Evolutionary conservation across 1,140 invertebrate species (phyloP).

Genomic region (Branchinecta lynchi): DNA sequence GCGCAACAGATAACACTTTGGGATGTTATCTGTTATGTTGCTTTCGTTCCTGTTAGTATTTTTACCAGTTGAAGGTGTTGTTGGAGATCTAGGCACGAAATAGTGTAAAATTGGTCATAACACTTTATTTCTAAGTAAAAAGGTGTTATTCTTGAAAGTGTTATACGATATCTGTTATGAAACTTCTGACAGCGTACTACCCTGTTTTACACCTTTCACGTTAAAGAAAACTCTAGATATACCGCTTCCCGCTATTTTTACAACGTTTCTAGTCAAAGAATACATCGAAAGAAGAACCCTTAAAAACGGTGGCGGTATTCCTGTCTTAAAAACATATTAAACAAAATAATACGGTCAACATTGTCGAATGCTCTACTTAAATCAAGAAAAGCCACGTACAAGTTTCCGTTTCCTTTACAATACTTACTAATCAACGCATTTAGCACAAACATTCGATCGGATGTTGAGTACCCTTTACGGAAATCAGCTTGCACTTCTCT

Average conservation of each 20-base stretch:
- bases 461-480: constrained; percentile 5
- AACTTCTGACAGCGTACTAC: background rate
- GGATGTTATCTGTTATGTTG: too few species aligned
- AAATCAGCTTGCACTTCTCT: constrained; percentile 5
- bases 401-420: constrained; percentile 1
- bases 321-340: constrained; percentile 6
- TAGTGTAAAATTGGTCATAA: too few species aligned
- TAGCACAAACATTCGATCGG: constrained; percentile 6
- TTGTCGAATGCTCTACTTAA: constrained; percentile 9
- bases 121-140: too few species aligned
- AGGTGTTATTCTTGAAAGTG: too few species aligned
- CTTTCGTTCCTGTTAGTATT: too few species aligned
- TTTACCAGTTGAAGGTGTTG: too few species aligned
- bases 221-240: constrained; percentile 10
- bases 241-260: constrained; percentile 9
- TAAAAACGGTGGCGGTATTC: constrained; percentile 1
- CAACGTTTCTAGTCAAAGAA: constrained; percentile 1
- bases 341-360: constrained; percentile 6
- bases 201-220: constrained; percentile 9
- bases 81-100: too few species aligned
- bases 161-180: too few species aligned
- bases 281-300: constrained; percentile 9
- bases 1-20: too few species aligned
- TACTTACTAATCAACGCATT: constrained; percentile 10
- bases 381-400: constrained; percentile 9